Percentiles rank a stretch among this genome's conserved stretches.
phyloP scores from a whole-genome alignment of 2,797 vertebrate species.

The Sebastes variabilis region DNA sequence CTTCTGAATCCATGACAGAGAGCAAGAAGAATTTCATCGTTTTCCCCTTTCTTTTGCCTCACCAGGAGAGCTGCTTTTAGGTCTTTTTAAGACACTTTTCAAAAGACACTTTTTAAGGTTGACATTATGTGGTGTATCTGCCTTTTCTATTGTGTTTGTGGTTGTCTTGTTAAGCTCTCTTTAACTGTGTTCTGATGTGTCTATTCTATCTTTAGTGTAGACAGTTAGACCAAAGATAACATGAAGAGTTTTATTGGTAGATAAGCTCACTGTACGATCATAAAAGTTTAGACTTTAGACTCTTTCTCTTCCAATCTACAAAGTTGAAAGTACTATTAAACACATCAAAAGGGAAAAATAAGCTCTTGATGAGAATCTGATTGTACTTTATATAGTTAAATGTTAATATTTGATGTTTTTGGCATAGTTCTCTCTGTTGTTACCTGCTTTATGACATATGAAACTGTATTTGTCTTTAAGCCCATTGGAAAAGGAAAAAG shows the following conservation, averaged over 20 bases:
- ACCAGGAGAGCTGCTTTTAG: slow-evolving; percentile 13
- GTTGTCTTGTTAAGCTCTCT: background rate
- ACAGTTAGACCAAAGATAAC: background rate
- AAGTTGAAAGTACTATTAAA: background rate
- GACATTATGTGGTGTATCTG: background rate
- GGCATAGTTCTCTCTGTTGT: background rate
- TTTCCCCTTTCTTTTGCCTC: slow-evolving; percentile 28
- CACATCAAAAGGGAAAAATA: background rate
- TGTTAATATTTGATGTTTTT: background rate
- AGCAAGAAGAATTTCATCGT: slow-evolving; percentile 52
- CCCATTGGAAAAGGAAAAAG: slow-evolving; percentile 95
- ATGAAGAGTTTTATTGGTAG: background rate
- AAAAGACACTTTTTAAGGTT: background rate
- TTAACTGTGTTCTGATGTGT: background rate
- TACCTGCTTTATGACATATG: slow-evolving; percentile 24
- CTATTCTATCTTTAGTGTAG: slow-evolving; percentile 4
- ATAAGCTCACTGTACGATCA: background rate
- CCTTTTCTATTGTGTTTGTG: background rate
- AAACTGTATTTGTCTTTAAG: slow-evolving; percentile 77
- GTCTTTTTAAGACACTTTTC: background rate
- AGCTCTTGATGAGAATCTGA: background rate
- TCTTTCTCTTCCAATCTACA: background rate
- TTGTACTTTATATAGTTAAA: background rate
- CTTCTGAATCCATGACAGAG: slow-evolving; percentile 58
- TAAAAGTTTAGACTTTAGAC: slow-evolving; percentile 26